A percentile compares a stretch with the other conserved stretches of the same genome.
phyloP scores from a whole-genome alignment of 2,113 vertebrate genomes.

The Erythrocercus mccallii region DNA sequence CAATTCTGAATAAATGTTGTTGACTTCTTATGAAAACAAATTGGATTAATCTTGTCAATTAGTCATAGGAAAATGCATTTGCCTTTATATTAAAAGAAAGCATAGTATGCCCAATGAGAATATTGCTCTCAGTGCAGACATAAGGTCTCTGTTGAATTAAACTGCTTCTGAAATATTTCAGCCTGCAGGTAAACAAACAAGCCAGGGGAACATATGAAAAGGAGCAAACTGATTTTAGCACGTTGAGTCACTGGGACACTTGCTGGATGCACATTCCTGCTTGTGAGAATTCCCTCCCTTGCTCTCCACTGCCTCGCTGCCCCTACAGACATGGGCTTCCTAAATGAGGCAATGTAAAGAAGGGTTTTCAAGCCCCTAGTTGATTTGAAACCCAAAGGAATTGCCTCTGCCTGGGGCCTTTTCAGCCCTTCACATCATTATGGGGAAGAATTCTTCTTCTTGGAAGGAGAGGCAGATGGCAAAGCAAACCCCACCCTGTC shows the following conservation, averaged over 20 bases:
- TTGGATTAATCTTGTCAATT: slow-evolving; percentile 51
- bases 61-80: slow-evolving; percentile 51
- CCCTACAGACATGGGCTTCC: not conserved
- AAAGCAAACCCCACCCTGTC: not conserved
- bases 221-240: not conserved
- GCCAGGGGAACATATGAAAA: not conserved
- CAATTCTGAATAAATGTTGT: not conserved
- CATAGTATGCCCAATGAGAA: not conserved
- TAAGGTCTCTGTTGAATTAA: not conserved
- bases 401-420: not conserved
- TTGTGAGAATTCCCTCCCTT: not conserved
- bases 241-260: not conserved
- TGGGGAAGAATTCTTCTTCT: not conserved
- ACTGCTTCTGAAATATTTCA: not conserved
- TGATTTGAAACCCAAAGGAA: not conserved
- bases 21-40: slow-evolving; percentile 50
- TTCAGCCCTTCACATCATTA: not conserved
- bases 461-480: not conserved
- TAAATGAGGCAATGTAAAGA: not conserved
- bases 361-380: not conserved
- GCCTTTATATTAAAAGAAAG: slow-evolving; percentile 42
- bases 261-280: not conserved
- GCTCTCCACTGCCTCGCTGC: not conserved
- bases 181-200: not conserved
- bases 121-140: not conserved